These are phyloP conservation scores for Cynopterus sphinx DNA, from an alignment of 2,797 vertebrate species.

Conservation along the genomic window DNA sequence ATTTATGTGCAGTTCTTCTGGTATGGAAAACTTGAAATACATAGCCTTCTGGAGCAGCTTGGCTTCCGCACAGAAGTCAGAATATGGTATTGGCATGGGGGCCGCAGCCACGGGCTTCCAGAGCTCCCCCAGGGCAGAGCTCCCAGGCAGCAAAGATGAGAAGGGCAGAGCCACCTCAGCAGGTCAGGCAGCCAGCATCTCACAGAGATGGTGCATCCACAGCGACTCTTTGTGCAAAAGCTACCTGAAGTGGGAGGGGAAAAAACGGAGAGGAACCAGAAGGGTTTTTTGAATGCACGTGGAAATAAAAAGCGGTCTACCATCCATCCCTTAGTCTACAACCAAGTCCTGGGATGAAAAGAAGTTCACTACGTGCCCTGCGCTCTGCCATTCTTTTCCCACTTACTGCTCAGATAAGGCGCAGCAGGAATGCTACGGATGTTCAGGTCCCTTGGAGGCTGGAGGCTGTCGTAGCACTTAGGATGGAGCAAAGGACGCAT, in stretches of 20 bases:
- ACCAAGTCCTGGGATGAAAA: background rate
- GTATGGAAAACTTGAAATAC: slow-evolving; percentile 32
- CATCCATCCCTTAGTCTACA: too few relatives aligned
- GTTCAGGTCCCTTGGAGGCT: background rate
- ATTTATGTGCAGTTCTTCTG: slow-evolving; percentile 21
- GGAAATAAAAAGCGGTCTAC: background rate
- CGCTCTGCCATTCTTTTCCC: background rate
- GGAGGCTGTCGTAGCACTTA: background rate
- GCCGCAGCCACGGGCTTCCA: background rate
- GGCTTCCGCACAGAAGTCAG: slow-evolving; percentile 24
- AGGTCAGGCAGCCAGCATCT: background rate
- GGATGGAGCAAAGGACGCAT: background rate
- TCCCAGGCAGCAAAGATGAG: background rate
- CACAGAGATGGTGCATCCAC: background rate
- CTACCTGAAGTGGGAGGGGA: background rate
- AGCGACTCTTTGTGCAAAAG: background rate
- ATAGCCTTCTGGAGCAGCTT: slow-evolving; percentile 46
- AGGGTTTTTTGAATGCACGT: background rate
- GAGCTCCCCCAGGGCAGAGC: background rate
- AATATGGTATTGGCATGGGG: background rate
- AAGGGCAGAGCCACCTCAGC: background rate
- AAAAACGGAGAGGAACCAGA: background rate
- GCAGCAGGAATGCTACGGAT: fast-evolving
- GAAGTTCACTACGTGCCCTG: background rate
- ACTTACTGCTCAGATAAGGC: background rate